Conservation (phyloP, 2,113 vertebrate species). For the Struthio camelus region DNA sequence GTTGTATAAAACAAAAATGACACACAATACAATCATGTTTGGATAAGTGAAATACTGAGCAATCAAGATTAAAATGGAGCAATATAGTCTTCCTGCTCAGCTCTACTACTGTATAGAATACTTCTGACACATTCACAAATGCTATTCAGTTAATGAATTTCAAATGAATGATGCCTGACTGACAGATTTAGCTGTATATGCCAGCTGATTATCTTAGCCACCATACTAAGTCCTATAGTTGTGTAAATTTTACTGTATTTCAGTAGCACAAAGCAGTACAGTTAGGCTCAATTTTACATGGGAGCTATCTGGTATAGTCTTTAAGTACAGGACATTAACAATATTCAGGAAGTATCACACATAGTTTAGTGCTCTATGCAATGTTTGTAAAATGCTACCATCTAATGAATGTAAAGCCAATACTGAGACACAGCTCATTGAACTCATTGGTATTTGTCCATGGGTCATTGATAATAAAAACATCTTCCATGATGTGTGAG, state of each 20-base stretch:
- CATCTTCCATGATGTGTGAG: background rate
- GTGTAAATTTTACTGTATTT: background rate
- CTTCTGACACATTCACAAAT: background rate
- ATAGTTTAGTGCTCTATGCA: background rate
- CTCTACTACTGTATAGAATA: background rate
- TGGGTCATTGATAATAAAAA: background rate
- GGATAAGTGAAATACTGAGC: background rate
- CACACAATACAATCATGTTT: background rate
- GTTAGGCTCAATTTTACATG: background rate
- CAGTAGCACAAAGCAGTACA: background rate
- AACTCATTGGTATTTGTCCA: background rate
- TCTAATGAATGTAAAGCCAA: constrained; percentile 22
- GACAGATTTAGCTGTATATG: background rate
- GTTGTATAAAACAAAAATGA: background rate
- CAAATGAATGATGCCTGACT: background rate
- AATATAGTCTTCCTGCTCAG: background rate
- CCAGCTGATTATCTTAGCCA: background rate
- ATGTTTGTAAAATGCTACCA: background rate
- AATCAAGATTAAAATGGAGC: background rate
- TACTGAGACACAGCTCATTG: constrained; percentile 10
- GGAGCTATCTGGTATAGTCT: background rate
- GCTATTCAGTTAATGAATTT: background rate
- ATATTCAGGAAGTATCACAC: background rate
- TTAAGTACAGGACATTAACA: background rate
- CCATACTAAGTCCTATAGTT: background rate